Percentiles rank a stretch among this genome's conserved stretches.
These are phyloP conservation scores for Gadus macrocephalus DNA, from an alignment of 2,113 vertebrate species.

Conservation along the genomic window DNA sequence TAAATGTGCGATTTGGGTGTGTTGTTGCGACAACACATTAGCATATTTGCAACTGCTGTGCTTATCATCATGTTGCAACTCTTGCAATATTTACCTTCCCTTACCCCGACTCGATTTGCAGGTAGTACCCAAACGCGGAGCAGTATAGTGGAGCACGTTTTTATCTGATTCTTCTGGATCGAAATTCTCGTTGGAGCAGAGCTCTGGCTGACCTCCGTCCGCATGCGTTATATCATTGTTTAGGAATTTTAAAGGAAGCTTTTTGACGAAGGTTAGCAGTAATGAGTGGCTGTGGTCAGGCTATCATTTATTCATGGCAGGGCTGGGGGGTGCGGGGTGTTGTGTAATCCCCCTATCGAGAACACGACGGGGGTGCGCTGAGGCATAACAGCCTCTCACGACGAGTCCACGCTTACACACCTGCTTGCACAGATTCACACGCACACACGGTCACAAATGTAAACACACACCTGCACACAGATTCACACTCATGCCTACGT, in stretches of 20 bases:
- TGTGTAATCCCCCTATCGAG: slow-evolving; percentile 17
- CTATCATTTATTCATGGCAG: slow-evolving; percentile 1
- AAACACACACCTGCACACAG: no score
- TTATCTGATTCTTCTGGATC: background rate
- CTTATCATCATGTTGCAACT: no score
- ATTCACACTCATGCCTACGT: no score
- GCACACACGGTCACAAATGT: background rate
- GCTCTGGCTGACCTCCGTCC: slow-evolving; percentile 23
- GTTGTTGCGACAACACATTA: no score
- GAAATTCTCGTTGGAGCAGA: slow-evolving; percentile 15
- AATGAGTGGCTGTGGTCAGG: slow-evolving; percentile 20
- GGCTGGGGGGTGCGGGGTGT: background rate
- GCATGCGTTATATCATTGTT: slow-evolving; percentile 37
- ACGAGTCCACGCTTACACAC: slow-evolving; percentile 1
- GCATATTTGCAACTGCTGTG: no score
- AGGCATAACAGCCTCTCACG: background rate
- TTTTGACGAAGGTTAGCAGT: slow-evolving; percentile 13
- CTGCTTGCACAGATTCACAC: background rate
- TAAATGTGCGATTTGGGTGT: no score
- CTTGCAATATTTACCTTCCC: no score
- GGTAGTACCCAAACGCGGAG: no score
- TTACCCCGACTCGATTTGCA: no score
- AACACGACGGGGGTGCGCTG: background rate
- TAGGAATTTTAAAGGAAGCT: slow-evolving; percentile 23
- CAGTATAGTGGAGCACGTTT: slow-evolving; percentile 1